A percentile compares a stretch with the other conserved stretches of the same genome.
Conservation (phyloP, 2,113 vertebrate species). For the Sinocyclocheilus rhinocerous region DNA sequence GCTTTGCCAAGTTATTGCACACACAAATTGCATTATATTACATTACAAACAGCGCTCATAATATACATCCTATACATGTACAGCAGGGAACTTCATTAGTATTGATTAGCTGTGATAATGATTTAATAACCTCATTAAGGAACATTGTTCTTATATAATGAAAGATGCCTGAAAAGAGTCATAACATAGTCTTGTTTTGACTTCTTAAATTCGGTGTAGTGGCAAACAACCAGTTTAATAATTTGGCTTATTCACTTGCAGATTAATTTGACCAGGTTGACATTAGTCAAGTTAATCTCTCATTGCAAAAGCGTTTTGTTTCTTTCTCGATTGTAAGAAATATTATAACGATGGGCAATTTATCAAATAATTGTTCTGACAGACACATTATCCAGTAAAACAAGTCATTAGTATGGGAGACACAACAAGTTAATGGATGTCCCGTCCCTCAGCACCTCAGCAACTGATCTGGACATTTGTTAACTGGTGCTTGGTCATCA, state of each 20-base stretch:
- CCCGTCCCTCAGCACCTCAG: conserved; percentile 47
- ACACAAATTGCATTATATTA: not conserved
- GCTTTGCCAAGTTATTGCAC: not conserved
- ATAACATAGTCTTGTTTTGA: conserved; percentile 8
- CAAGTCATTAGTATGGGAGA: conserved; percentile 57
- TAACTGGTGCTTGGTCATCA: conserved; percentile 32
- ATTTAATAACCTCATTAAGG: not conserved
- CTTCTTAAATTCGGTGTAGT: not conserved
- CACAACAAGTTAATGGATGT: conserved; percentile 59
- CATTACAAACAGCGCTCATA: not conserved
- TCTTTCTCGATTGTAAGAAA: conserved; percentile 4
- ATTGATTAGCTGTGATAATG: conserved; percentile 10
- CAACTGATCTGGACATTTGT: conserved; percentile 46
- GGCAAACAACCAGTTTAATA: not conserved
- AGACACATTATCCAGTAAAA: conserved; percentile 46
- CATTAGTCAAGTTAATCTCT: not conserved
- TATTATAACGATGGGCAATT: conserved; percentile 31
- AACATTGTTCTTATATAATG: conserved; percentile 12
- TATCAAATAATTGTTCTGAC: conserved; percentile 44
- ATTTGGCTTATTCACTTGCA: not conserved
- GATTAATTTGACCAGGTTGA: not conserved
- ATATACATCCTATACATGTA: not conserved
- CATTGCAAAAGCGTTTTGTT: not conserved
- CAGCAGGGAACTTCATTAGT: not conserved
- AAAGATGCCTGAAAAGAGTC: not conserved